A percentile compares a stretch with the other conserved stretches of the same genome.
Conservation (phyloP, 2,113 vertebrate species). For the Tinamus guttatus region DNA sequence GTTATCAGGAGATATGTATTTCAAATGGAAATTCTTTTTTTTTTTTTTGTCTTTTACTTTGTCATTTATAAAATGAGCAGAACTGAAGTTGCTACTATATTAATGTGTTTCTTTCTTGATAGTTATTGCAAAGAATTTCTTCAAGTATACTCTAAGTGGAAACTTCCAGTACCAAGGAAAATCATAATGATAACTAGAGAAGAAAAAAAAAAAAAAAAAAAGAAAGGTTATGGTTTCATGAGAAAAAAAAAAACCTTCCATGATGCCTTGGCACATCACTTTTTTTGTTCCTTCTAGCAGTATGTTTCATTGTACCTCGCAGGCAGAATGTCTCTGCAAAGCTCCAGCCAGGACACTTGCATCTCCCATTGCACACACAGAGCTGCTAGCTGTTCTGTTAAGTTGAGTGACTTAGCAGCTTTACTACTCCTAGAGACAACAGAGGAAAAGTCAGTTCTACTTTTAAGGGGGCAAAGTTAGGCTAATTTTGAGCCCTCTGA, state of each 20-base stretch:
- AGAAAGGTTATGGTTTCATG: background rate
- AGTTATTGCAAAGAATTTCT: background rate
- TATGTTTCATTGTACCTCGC: background rate
- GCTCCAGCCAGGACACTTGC: fast-evolving
- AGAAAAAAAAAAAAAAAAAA: background rate
- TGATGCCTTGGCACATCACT: background rate
- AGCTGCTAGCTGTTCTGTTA: background rate
- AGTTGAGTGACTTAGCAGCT: background rate
- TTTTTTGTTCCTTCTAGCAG: background rate
- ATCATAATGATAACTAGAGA: background rate
- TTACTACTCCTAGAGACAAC: background rate
- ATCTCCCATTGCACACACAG: background rate
- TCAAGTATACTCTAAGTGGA: background rate
- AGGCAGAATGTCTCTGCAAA: background rate
- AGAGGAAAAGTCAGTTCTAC: background rate
- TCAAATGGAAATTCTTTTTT: background rate
- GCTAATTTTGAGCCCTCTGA: background rate
- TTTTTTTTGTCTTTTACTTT: background rate
- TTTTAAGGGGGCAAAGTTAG: background rate
- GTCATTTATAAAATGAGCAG: background rate
- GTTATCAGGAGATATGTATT: background rate
- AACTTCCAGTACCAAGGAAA: background rate
- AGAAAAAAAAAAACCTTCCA: background rate
- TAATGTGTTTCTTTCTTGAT: background rate
- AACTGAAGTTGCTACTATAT: background rate